phyloP scores from a whole-genome alignment of 2,113 vertebrate genomes.

The Mobula hypostoma region DNA sequence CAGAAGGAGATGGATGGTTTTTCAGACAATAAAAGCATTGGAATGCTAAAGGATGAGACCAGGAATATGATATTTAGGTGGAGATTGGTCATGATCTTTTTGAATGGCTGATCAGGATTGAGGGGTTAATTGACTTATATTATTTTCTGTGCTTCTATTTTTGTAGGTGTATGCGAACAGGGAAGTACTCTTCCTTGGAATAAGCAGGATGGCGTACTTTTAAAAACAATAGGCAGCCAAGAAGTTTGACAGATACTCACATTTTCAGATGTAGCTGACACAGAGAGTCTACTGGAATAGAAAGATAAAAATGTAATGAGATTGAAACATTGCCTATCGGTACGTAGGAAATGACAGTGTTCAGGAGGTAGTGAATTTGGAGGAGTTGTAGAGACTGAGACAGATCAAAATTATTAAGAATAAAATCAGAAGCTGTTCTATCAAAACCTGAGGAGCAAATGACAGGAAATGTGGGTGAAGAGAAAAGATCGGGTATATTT shows the following conservation, averaged over 20 bases:
- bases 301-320: not conserved
- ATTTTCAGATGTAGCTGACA: not conserved
- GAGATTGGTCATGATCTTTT: too few relatives aligned
- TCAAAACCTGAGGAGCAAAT: not conserved
- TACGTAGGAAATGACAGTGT: not conserved
- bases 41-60: too few relatives aligned
- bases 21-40: too few relatives aligned
- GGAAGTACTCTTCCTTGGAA: not conserved
- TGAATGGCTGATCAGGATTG: too few relatives aligned
- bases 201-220: not conserved
- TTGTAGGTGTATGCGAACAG: not conserved
- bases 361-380: not conserved
- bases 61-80: too few relatives aligned
- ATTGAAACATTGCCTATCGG: not conserved
- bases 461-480: not conserved
- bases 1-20: too few relatives aligned
- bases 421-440: not conserved
- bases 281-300: not conserved
- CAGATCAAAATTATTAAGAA: not conserved
- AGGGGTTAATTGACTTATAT: too few relatives aligned
- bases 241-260: not conserved
- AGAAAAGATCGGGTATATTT: not conserved
- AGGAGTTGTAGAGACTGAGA: not conserved
- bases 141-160: too few relatives aligned
- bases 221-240: not conserved